Evolutionary conservation across 2,113 vertebrate genomes (phyloP).

Genomic region (Parus major): DNA sequence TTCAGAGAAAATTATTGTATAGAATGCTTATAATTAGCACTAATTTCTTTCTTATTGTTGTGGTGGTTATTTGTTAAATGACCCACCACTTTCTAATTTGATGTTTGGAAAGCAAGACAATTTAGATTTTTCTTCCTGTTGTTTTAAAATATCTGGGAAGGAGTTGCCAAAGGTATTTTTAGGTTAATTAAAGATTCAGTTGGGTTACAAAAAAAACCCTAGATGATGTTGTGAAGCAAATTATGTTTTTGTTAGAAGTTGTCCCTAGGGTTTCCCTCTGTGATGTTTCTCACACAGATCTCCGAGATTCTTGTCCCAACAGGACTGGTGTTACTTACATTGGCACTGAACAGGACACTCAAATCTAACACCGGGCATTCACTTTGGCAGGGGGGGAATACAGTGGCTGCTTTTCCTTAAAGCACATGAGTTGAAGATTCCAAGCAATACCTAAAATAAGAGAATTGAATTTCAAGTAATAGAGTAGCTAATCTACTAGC

Average conservation of each 20-base stretch:
- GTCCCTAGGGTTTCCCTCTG: constrained; percentile 56
- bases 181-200: constrained; percentile 70
- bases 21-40: constrained; percentile 7
- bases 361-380: neutral
- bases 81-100: constrained; percentile 53
- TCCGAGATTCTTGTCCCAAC: constrained; percentile 18
- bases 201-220: neutral
- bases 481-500: neutral
- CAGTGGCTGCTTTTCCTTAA: neutral
- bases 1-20: neutral
- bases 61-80: constrained; percentile 50
- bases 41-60: constrained; percentile 50
- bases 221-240: constrained; percentile 34
- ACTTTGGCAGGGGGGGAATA: neutral
- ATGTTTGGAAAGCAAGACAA: constrained; percentile 66
- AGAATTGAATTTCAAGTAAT: neutral
- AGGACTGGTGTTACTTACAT: neutral
- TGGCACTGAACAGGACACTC: neutral
- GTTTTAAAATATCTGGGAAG: constrained; percentile 58
- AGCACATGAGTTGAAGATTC: neutral
- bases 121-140: constrained; percentile 46
- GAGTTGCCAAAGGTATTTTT: constrained; percentile 50
- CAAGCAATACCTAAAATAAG: neutral
- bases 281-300: constrained; percentile 62
- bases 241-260: constrained; percentile 35